phyloP scores from a whole-genome alignment of 1,140 invertebrate species.

The Aradophagus sp. region DNA sequence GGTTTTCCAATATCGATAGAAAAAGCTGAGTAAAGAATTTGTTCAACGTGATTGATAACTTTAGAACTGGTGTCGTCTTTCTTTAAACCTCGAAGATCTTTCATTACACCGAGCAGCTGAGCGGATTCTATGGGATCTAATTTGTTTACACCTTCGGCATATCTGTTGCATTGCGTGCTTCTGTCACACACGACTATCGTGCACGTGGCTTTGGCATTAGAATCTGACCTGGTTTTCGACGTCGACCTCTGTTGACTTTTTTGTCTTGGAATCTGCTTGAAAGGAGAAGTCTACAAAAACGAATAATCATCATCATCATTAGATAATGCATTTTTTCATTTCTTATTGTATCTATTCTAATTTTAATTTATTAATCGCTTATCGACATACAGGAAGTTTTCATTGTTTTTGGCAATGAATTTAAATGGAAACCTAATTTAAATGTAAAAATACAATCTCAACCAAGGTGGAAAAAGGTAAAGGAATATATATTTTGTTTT shows the following conservation, averaged over 20 bases:
- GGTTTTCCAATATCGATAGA: constrained; percentile 38
- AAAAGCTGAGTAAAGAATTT: constrained; percentile 36
- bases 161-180: constrained; percentile 48
- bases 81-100: constrained; percentile 37
- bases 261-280: constrained; percentile 7
- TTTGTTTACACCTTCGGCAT: constrained; percentile 34
- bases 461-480: too few species aligned
- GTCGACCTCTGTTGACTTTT: constrained; percentile 16
- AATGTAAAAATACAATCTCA: too few species aligned
- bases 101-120: constrained; percentile 37
- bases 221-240: constrained; percentile 27
- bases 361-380: too few species aligned
- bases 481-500: too few species aligned
- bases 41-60: constrained; percentile 40
- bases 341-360: too few species aligned
- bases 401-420: too few species aligned
- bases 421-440: too few species aligned
- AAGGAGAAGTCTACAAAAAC: constrained; percentile 14
- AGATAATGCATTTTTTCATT: constrained; percentile 1
- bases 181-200: constrained; percentile 40
- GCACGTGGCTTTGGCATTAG: not conserved
- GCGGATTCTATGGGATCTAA: constrained; percentile 39
- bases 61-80: constrained; percentile 45
- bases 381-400: too few species aligned
- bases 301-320: constrained; percentile 4